A percentile compares a stretch with the other conserved stretches of the same genome.
Evolutionary conservation across 2,113 vertebrate species (phyloP).

Genomic region (Irena cyanogastra): DNA sequence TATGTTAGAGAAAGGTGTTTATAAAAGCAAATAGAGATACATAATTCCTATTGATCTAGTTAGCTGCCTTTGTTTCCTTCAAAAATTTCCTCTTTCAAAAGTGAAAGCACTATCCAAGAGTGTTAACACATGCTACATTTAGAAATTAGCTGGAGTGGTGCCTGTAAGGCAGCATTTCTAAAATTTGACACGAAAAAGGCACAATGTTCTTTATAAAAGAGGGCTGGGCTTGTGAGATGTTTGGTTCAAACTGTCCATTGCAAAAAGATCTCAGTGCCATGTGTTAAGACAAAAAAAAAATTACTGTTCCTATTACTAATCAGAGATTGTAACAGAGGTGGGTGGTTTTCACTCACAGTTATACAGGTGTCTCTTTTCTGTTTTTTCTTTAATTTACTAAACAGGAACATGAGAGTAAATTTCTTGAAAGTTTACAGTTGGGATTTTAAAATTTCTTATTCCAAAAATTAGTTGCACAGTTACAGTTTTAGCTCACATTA

Average conservation of each 20-base stretch:
- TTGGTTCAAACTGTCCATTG: not conserved
- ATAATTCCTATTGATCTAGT: not conserved
- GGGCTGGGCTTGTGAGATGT: not conserved
- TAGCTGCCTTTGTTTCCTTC: not conserved
- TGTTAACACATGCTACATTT: not conserved
- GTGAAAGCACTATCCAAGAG: not conserved
- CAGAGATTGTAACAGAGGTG: not conserved
- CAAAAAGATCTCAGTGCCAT: not conserved
- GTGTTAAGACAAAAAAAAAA: not conserved
- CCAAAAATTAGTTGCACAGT: not conserved
- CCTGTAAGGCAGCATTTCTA: not conserved
- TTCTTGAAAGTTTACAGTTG: not conserved
- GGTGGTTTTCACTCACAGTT: not conserved
- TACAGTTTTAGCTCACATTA: not conserved
- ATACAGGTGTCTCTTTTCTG: not conserved
- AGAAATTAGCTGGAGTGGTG: constrained; percentile 10
- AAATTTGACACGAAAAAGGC: not conserved
- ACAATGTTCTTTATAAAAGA: not conserved
- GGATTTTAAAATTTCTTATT: not conserved
- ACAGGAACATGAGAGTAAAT: not conserved
- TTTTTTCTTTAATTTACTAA: not conserved
- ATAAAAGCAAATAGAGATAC: not conserved
- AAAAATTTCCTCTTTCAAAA: constrained; percentile 8
- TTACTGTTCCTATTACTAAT: not conserved
- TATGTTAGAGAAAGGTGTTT: not conserved